These are phyloP conservation scores for Araneus ventricosus DNA, from an alignment of 1,140 invertebrate species.

Conservation along the genomic window DNA sequence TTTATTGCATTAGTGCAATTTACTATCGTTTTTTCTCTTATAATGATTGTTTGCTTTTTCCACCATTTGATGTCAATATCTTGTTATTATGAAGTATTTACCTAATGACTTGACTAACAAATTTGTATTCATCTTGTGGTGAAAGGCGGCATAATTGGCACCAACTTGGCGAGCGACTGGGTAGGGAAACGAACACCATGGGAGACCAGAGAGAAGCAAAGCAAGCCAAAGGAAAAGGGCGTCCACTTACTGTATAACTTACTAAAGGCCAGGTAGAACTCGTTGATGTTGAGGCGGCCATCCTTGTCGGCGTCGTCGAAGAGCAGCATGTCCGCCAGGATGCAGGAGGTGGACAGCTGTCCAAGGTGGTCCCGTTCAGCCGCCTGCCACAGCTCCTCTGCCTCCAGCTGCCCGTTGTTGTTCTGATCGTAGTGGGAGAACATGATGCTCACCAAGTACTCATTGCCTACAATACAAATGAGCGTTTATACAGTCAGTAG, in stretches of 20 bases:
- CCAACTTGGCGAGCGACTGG: neutral
- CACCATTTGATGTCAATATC: too few species aligned
- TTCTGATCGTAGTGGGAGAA: conserved; percentile 89
- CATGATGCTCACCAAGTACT: conserved; percentile 88
- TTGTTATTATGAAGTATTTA: too few species aligned
- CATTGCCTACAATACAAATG: conserved; percentile 82
- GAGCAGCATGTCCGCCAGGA: conserved; percentile 85
- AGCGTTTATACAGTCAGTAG: too few species aligned
- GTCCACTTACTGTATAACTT: conserved; percentile 86
- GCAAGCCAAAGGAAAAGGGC: conserved; percentile 48
- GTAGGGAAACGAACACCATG: neutral
- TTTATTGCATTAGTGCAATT: too few species aligned
- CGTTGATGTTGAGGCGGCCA: conserved; percentile 85
- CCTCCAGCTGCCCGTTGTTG: conserved; percentile 86
- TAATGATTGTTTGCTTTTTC: too few species aligned
- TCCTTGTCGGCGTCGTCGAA: conserved; percentile 87
- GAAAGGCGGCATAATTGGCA: neutral
- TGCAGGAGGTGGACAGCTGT: conserved; percentile 85
- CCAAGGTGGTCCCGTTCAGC: conserved; percentile 85
- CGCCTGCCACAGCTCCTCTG: conserved; percentile 85
- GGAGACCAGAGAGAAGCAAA: conserved; percentile 34
- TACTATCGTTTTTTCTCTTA: too few species aligned
- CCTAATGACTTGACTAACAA: too few species aligned
- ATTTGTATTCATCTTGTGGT: neutral
- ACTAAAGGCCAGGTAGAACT: conserved; percentile 89